These are phyloP conservation scores for Gobionotothen gibberifrons DNA, from an alignment of 2,797 vertebrate genomes.

Conservation along the genomic window DNA sequence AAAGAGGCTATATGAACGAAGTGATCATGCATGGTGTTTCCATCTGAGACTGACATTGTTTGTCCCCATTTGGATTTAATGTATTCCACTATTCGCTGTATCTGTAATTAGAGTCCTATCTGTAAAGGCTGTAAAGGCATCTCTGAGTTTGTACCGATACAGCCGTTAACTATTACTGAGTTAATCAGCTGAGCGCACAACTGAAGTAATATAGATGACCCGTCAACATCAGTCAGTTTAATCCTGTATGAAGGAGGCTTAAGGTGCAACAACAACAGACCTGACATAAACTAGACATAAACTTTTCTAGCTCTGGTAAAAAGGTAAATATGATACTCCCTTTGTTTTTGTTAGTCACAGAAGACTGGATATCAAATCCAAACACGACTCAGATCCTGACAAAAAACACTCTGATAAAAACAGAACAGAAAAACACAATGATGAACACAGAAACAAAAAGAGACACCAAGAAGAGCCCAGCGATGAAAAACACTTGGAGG, in stretches of 20 bases:
- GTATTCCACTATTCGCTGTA: neutral
- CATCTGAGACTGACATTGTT: neutral
- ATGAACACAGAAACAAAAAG: constrained; percentile 55
- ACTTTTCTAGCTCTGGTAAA: constrained; percentile 17
- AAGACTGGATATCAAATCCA: constrained; percentile 64
- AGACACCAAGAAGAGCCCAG: constrained; percentile 9
- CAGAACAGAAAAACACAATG: constrained; percentile 66
- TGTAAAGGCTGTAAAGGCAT: too few relatives aligned
- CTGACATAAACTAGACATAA: neutral
- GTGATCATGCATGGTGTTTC: neutral
- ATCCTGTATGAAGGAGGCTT: neutral
- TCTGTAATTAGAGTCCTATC: neutral
- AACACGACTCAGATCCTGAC: constrained; percentile 66
- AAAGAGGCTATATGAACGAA: neutral
- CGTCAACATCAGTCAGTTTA: neutral
- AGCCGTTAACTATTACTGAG: neutral
- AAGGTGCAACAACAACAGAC: neutral
- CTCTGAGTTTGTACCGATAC: neutral
- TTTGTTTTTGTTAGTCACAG: constrained; percentile 77
- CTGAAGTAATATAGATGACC: neutral
- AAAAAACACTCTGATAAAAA: constrained; percentile 67
- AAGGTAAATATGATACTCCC: constrained; percentile 36
- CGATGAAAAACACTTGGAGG: constrained; percentile 41
- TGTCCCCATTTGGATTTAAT: too few relatives aligned
- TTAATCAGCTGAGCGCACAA: neutral